Percentiles rank a stretch among this genome's conserved stretches.
These are phyloP conservation scores for Alviniconcha strummeri DNA, from an alignment of 2,888 invertebrate genomes.

Conservation along the genomic window DNA sequence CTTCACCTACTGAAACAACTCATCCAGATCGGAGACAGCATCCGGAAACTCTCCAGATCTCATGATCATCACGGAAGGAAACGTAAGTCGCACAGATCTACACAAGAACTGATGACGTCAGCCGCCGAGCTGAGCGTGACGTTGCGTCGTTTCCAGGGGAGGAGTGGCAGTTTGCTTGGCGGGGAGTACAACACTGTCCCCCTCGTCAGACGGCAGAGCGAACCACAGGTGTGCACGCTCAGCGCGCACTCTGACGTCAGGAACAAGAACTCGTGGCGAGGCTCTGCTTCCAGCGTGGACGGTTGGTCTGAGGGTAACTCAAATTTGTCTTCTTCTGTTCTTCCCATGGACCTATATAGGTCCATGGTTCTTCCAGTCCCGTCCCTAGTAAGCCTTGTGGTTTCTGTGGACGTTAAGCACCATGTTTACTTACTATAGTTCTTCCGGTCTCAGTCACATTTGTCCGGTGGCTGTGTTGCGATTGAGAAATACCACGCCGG, in stretches of 20 bases:
- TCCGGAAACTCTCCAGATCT: constrained; percentile 30
- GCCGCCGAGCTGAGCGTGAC: constrained; percentile 10
- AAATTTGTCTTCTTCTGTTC: neutral
- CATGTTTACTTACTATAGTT: too few species aligned
- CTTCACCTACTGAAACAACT: neutral
- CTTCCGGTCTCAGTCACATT: too few species aligned
- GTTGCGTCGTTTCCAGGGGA: neutral
- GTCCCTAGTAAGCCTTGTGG: too few species aligned
- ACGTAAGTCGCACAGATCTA: neutral
- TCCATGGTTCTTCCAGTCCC: too few species aligned
- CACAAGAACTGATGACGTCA: constrained; percentile 23
- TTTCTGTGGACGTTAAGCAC: too few species aligned
- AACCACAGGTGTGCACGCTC: constrained; percentile 26
- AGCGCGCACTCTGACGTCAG: neutral
- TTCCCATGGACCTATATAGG: too few species aligned
- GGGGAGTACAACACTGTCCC: constrained; percentile 15
- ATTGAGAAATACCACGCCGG: too few species aligned
- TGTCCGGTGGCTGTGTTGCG: too few species aligned
- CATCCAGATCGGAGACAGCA: constrained; percentile 38
- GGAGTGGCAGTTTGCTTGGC: neutral
- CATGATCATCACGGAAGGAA: constrained; percentile 11
- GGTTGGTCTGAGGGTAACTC: constrained; percentile 19
- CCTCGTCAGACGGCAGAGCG: constrained; percentile 25
- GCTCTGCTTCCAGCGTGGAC: constrained; percentile 9
- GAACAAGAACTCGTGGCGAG: neutral